Base-by-base conservation (phyloP, 2,888 invertebrate genomes). In the Cacoxenus indagator region DNA sequence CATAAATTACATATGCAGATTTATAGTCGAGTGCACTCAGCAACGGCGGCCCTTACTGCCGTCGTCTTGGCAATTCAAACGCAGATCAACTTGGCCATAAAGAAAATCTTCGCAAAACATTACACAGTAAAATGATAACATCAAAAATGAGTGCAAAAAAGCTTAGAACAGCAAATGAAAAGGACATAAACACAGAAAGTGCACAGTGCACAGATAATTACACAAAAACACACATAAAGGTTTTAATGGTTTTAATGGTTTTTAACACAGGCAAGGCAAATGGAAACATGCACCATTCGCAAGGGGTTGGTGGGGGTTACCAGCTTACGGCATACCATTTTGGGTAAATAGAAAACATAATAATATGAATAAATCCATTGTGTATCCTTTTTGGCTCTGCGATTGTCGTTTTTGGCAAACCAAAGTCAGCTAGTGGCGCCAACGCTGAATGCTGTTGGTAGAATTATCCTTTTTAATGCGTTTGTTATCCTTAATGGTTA, bases 321-420 rank as follows among this genome's bases (percentile, higher is more conserved):
- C 14, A n/a, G n/a, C n/a, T n/a, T 62, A 14, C 11, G 68, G 48
- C 81, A 72, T 82, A 85, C 84, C 85, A 73, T 78, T 78, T 73
- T 73, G 77, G 51, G 73, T 73, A 66, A 81, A 71, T 65, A 85
- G 73, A 55, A 81, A 72, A 67, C 73, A 78, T 68, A 82, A 55
- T 68, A 80, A 73, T 67, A 81, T 72, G 54, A 79, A 75, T 76
- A 78, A 81, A 84, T 85, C 85, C 84, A 68, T 67, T 37, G 57
- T 65, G 57, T 29, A 64, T 51, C 45, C 57, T 64, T 67, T 29
- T 26, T 43, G 11, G 65, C 22, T 54, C 4, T 24, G 24, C 9
- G 14, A 4, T 29, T 14, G 5, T 24, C 14, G 27, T 45, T 65
- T 26, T 37, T 24, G n/a, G 24, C 31, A 43, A 70, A 8, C 55